These are phyloP conservation scores for Eudasyphora cyanicolor DNA, from an alignment of 2,888 invertebrate species.

Conservation along the genomic window DNA sequence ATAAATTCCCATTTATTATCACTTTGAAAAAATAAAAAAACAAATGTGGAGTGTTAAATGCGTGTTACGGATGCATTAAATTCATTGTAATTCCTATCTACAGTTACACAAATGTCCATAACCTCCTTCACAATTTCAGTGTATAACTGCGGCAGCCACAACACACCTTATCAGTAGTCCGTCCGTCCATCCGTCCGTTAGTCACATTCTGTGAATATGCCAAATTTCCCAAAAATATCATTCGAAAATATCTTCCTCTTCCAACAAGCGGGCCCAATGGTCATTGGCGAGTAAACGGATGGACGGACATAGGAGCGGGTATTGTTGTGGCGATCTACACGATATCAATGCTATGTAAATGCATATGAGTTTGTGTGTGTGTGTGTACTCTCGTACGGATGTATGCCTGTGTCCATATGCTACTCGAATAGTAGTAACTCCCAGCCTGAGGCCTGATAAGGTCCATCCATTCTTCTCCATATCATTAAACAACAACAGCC, in stretches of 20 bases:
- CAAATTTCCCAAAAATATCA: background rate
- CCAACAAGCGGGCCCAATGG: background rate
- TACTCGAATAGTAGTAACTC: background rate
- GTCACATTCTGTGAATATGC: background rate
- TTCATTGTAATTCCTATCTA: no score
- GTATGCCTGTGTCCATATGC: background rate
- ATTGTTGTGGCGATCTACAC: background rate
- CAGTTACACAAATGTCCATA: no score
- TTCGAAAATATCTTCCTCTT: background rate
- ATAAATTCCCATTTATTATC: no score
- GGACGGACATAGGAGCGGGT: background rate
- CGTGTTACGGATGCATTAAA: no score
- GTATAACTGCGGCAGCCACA: no score
- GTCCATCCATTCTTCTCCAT: background rate
- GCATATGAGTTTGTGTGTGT: background rate
- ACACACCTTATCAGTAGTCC: slow-evolving; percentile 7
- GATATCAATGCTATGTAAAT: background rate
- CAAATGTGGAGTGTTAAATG: no score
- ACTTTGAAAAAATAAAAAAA: no score
- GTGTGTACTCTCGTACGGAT: background rate
- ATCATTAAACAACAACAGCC: slow-evolving; percentile 9
- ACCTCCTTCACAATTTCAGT: no score
- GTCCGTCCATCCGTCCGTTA: no score
- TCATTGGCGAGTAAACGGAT: background rate
- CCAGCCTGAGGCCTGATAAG: no score